Evolutionary conservation across 2,888 invertebrate species (phyloP), one percentile per base, ranked within the genome.

Genomic region (Adela reaumurella): DNA sequence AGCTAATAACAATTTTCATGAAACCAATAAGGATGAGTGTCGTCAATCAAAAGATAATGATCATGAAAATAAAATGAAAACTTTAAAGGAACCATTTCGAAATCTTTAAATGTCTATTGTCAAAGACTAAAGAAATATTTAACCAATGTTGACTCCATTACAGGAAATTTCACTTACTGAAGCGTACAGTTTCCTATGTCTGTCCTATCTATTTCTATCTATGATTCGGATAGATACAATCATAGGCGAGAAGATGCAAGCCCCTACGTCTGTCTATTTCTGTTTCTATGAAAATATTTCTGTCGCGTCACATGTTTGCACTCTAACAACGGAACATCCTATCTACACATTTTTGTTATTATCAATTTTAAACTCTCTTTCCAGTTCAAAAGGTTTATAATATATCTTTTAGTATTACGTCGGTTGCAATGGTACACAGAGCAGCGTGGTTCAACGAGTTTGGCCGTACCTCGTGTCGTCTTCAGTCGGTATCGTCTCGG

Each of bases 211-310:
- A 24, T 24, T 24, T 24, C 4, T 24, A 24, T 24, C 24, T 24
- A 24, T 8, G 3, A 35, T 35, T 35, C 35, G n/a, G 14, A 35
- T 35, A 35, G 35, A 35, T 14, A 35, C 35, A 35, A 35, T 35
- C 35, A 35, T 35, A 35, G 35, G n/a, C 35, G 35, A 8, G 35
- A 24, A 35, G 35, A 35, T 35, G 14, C 35, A 14, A 35, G n/a
- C 35, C 35, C 35, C 35, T 35, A 35, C 35, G n/a, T 35, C 8
- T 35, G 8, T 57, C 66, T 71, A 71, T 71, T 71, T 69, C 62
- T 62, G 68, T 63, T 58, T 58, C 60, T 62, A 64, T 62, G 64
- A 64, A 65, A 66, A 68, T 70, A 71, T 69, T 70, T 60, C 60
- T 67, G 70, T 68, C 69, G 61, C 65, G 62, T 64, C 60, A 56